Evolutionary conservation across 2,797 vertebrate genomes (phyloP).

Genomic region (Peromyscus melanophrys): DNA sequence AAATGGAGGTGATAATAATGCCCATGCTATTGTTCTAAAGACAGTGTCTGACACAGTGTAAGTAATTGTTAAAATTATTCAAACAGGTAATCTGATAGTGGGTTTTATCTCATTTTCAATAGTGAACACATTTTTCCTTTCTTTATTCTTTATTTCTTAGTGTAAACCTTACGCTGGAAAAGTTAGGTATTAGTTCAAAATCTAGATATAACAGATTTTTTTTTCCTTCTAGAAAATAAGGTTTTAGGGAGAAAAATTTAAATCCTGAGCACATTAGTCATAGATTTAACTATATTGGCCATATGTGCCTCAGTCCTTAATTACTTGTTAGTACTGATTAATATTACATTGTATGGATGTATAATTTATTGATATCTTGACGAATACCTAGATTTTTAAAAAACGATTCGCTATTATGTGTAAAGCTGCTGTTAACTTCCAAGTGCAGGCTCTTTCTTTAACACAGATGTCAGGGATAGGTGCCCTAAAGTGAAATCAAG

Average conservation of each 20-base stretch:
- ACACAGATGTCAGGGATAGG: no score
- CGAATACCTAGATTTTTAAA: not conserved
- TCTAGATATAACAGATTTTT: not conserved
- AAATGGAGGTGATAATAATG: not conserved
- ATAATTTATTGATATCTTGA: not conserved
- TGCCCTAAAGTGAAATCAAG: no score
- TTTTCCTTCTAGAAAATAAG: not conserved
- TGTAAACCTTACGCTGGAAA: not conserved
- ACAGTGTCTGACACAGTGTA: not conserved
- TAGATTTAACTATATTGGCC: no score
- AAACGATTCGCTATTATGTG: no score
- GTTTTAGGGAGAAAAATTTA: not conserved
- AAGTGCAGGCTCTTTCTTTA: no score
- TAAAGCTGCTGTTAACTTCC: no score
- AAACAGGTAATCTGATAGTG: no score
- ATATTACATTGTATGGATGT: not conserved
- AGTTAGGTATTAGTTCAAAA: not conserved
- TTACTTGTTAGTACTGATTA: not conserved
- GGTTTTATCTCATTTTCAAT: not conserved
- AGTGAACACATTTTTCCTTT: not conserved
- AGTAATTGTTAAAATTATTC: not conserved
- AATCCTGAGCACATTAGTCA: not conserved
- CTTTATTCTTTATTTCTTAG: not conserved
- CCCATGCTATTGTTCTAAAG: not conserved
- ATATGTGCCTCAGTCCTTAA: not conserved